Base-by-base conservation (phyloP, 2,888 invertebrate species). In the Troglohyphantes excavatus region DNA sequence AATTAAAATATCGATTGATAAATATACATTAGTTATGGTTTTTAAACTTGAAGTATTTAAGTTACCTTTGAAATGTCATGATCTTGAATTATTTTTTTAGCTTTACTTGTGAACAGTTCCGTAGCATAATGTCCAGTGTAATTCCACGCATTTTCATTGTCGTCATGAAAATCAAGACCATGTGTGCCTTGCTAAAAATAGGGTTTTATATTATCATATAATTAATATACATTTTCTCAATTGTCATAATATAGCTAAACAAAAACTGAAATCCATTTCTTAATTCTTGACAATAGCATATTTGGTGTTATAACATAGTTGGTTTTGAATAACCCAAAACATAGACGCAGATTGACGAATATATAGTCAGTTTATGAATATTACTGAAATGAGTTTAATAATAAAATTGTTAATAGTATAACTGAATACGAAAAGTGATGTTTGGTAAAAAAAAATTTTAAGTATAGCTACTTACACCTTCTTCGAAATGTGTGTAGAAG, bases 61-160 rank as follows among this genome's bases (percentile, higher is more conserved):
- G n/a, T 72, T 91, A 91, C 91, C 75, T 90, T 61, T 23, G 91
- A 83, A 90, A 92, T 92, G 93, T 97, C 95, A 93, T 98, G 97
- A 0, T 94, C 93, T 7, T 94, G 92, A 90, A 98, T 97, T 21
- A 97, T 95, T 91, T 94, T 94, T 0, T 96, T 95, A 0, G 97
- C 96, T 93, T 97, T 96, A 0, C 95, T 94, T 0, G 98, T 96
- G 92, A 97, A 97, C 11, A 97, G 93, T 92, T 97, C 96, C 0
- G 98, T 98, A 0, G 96, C 96, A 93, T 98, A 97, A 92, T 96
- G 94, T 0, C 97, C 97, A 92, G 96, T 96, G 11, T 96, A 94
- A 91, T 97, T 96, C 94, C 96, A 96, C 0, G 96, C 96, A 13
- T 96, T 94, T 23, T 96, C 94, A 92, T 96, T 94, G 91, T 96